Percentiles rank a stretch among this genome's conserved stretches.
phyloP scores from a whole-genome alignment of 2,888 invertebrate species.

The Ethmia dodecea region DNA sequence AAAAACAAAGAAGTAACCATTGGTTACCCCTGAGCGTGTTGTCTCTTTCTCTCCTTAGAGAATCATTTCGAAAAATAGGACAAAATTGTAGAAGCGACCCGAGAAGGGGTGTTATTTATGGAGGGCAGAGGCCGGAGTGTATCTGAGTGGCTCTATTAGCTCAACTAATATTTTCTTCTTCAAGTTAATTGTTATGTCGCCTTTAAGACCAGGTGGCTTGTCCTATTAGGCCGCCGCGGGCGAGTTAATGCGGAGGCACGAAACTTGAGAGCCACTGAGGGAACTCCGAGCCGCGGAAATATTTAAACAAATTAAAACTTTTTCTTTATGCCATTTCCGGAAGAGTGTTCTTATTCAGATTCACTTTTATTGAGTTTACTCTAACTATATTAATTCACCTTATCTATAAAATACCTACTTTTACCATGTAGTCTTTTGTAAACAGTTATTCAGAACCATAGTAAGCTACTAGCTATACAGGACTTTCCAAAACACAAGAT shows the following conservation, averaged over 20 bases:
- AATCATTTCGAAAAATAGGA: conserved; percentile 70
- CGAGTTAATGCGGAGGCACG: conserved; percentile 55
- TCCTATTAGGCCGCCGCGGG: conserved; percentile 63
- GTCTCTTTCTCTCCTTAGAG: conserved; percentile 41
- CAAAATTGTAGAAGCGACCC: conserved; percentile 56
- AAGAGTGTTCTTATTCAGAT: conserved; percentile 52
- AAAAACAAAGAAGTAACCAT: conserved; percentile 26
- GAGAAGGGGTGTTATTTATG: conserved; percentile 69
- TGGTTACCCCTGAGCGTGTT: conserved; percentile 38
- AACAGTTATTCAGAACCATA: background rate
- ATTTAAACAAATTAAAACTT: conserved; percentile 76
- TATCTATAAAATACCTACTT: conserved; percentile 26
- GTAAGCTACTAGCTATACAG: too few species aligned
- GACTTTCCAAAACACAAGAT: too few species aligned
- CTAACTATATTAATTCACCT: conserved; percentile 28
- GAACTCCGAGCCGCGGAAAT: conserved; percentile 56
- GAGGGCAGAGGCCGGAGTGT: conserved; percentile 60
- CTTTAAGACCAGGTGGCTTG: conserved; percentile 72
- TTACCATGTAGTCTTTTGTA: background rate
- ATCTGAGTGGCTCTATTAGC: conserved; percentile 70
- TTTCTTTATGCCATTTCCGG: conserved; percentile 56
- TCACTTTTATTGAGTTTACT: conserved; percentile 51
- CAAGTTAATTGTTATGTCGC: conserved; percentile 73
- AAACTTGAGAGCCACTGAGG: conserved; percentile 55
- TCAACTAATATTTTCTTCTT: conserved; percentile 73